These are phyloP conservation scores for Tetragonisca angustula DNA, from an alignment of 2,888 invertebrate genomes.

Conservation along the genomic window DNA sequence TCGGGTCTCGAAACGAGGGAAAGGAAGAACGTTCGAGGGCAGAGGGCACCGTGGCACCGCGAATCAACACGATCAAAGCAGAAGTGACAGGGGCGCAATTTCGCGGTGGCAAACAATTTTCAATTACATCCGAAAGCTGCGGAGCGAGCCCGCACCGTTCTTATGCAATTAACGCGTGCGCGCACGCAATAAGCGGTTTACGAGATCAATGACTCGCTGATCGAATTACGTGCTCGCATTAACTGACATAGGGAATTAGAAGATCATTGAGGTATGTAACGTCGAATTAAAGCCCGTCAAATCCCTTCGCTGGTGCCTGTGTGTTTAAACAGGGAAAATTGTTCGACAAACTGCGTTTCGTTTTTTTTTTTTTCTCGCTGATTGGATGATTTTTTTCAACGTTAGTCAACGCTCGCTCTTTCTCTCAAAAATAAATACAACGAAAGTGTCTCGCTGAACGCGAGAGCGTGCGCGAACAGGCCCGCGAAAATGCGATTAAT, in stretches of 20 bases:
- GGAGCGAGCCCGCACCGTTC: constrained; percentile 9
- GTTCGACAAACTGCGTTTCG: neutral
- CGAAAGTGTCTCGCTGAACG: neutral
- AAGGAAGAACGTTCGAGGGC: neutral
- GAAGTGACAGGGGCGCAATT: constrained; percentile 2
- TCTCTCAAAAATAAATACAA: neutral
- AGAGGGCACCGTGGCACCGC: too few relatives aligned
- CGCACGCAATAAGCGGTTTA: constrained; percentile 50
- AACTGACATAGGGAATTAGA: constrained; percentile 59
- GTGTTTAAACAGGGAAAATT: constrained; percentile 10
- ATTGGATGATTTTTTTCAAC: neutral
- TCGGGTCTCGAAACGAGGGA: neutral
- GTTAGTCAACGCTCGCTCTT: too few relatives aligned
- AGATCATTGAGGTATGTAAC: constrained; percentile 51
- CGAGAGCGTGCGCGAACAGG: neutral
- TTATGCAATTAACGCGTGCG: constrained; percentile 39
- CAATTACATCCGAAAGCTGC: constrained; percentile 37
- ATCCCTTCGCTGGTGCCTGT: neutral
- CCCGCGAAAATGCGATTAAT: constrained; percentile 6
- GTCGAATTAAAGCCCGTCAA: constrained; percentile 41
- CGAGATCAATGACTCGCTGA: constrained; percentile 59
- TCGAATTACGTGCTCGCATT: constrained; percentile 65
- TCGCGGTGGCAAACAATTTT: constrained; percentile 37
- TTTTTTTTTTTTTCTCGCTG: neutral
- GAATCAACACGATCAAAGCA: neutral